These are phyloP conservation scores for Gallinago stenura DNA, from an alignment of 2,797 vertebrate genomes.

Conservation along the genomic window DNA sequence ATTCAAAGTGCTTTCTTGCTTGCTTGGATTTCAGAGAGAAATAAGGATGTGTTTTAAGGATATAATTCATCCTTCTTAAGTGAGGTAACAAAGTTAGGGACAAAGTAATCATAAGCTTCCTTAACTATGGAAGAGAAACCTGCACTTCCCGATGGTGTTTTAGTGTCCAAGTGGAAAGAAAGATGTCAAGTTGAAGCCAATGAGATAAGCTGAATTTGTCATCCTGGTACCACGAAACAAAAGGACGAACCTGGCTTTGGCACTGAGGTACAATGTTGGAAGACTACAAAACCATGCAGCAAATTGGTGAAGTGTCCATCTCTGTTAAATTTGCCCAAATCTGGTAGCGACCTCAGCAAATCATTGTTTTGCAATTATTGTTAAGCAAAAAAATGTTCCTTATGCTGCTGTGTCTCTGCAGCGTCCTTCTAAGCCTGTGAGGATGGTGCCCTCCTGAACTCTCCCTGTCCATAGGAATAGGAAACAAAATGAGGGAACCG, in stretches of 20 bases:
- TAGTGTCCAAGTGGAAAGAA: not conserved
- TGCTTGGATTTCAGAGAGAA: not conserved
- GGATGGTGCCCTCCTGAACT: not conserved
- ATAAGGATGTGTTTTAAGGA: not conserved
- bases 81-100: rapidly evolving
- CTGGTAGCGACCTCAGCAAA: not conserved
- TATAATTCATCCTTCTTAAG: not conserved
- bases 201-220: not conserved
- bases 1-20: not conserved
- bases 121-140: not conserved
- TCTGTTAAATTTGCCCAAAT: not conserved
- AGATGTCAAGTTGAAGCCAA: rapidly evolving
- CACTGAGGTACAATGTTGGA: rapidly evolving
- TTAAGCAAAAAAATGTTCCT: not conserved
- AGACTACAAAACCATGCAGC: not conserved
- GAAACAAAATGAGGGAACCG: not conserved
- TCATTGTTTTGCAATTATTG: not conserved
- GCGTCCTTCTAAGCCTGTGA: not conserved
- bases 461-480: not conserved
- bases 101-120: not conserved
- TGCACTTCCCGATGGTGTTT: not conserved
- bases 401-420: not conserved
- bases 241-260: not conserved
- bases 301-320: not conserved
- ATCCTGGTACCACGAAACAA: not conserved